phyloP scores from a whole-genome alignment of 2,113 vertebrate genomes.

The Pollimyrus isidori region DNA sequence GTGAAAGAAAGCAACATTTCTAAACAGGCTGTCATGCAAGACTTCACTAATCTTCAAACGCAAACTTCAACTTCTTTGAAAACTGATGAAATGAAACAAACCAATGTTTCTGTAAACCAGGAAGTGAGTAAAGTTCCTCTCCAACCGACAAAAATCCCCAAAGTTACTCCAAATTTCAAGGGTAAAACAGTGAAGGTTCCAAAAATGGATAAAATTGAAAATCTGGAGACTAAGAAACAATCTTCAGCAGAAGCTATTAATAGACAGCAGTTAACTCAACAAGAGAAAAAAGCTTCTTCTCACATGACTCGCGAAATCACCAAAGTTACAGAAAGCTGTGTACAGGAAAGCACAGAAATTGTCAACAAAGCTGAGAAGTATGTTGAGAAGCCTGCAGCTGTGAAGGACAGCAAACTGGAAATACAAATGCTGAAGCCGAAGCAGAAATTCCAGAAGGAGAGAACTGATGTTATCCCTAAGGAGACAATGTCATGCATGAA shows the following conservation, averaged over 20 bases:
- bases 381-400: slow-evolving; percentile 12
- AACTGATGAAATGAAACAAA: slow-evolving; percentile 50
- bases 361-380: slow-evolving; percentile 35
- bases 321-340: slow-evolving; percentile 25
- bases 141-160: slow-evolving; percentile 56
- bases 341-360: slow-evolving; percentile 17
- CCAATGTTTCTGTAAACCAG: slow-evolving; percentile 38
- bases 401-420: slow-evolving; percentile 39
- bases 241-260: slow-evolving; percentile 32
- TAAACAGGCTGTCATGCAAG: slow-evolving; percentile 48
- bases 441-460: slow-evolving; percentile 37
- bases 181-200: slow-evolving; percentile 65
- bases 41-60: slow-evolving; percentile 44
- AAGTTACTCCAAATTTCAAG: slow-evolving; percentile 62
- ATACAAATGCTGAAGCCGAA: slow-evolving; percentile 39
- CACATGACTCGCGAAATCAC: slow-evolving; percentile 35
- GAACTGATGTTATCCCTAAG: slow-evolving; percentile 43
- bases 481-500: slow-evolving; percentile 35
- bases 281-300: slow-evolving; percentile 27
- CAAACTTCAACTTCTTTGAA: slow-evolving; percentile 44
- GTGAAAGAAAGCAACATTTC: slow-evolving; percentile 43
- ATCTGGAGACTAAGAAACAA: slow-evolving; percentile 36
- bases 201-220: slow-evolving; percentile 36
- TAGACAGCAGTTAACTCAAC: slow-evolving; percentile 30
- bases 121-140: slow-evolving; percentile 42